Conservation (phyloP, 2,113 vertebrate species). For the Laterallus jamaicensis region DNA sequence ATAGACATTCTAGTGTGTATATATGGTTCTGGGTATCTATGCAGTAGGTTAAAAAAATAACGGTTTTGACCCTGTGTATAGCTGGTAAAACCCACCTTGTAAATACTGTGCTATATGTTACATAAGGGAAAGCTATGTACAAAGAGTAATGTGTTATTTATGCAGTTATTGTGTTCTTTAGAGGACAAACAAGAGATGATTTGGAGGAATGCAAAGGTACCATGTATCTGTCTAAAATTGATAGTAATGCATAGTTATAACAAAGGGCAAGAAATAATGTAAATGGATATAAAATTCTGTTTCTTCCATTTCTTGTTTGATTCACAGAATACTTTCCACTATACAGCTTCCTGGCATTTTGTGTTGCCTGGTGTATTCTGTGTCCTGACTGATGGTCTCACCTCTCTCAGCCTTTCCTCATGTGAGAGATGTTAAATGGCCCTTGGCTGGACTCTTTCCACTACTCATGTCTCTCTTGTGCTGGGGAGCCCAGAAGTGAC, state of each 20-base stretch:
- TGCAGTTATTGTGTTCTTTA: not conserved
- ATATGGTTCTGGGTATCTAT: not conserved
- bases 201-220: not conserved
- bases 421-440: not conserved
- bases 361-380: fast-evolving
- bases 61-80: not conserved
- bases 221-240: not conserved
- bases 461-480: not conserved
- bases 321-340: not conserved
- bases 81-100: not conserved
- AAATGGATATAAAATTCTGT: not conserved
- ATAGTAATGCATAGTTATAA: not conserved
- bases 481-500: not conserved
- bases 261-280: not conserved
- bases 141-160: not conserved
- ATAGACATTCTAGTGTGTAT: not conserved
- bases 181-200: not conserved
- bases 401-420: not conserved
- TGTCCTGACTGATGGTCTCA: not conserved
- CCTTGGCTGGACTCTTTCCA: not conserved
- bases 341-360: not conserved
- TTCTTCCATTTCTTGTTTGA: not conserved
- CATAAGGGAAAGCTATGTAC: not conserved
- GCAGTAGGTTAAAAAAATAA: not conserved
- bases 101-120: not conserved